phyloP scores from a whole-genome alignment of 1,140 invertebrate genomes.

The Temnothorax nylanderi region DNA sequence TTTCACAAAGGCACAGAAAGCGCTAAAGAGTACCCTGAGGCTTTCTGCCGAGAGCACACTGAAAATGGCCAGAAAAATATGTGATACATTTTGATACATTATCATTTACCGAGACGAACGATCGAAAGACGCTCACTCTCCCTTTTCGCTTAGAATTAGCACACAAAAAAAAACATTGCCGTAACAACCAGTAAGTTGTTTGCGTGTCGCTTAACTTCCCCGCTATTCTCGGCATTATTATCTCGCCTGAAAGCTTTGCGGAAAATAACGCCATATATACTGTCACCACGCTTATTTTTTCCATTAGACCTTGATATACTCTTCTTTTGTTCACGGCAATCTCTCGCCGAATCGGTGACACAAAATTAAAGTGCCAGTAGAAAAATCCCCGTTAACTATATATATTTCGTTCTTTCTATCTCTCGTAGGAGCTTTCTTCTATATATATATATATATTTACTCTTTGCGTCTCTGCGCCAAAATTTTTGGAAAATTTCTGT shows the following conservation, averaged over 20 bases:
- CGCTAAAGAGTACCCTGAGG: neutral
- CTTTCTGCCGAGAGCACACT: neutral
- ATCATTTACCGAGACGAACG: neutral
- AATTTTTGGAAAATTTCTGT: slow-evolving; percentile 16
- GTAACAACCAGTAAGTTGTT: slow-evolving; percentile 15
- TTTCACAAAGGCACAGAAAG: neutral
- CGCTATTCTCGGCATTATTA: slow-evolving; percentile 39
- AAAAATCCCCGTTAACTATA: slow-evolving; percentile 7
- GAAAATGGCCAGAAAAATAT: slow-evolving; percentile 19
- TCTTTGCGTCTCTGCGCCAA: neutral
- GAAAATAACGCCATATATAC: slow-evolving; percentile 45
- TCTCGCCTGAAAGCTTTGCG: slow-evolving; percentile 40
- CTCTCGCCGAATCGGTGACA: neutral
- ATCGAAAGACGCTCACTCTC: neutral
- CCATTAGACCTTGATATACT: slow-evolving; percentile 42
- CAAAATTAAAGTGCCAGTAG: slow-evolving; percentile 28
- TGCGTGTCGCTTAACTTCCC: slow-evolving; percentile 32
- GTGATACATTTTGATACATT: slow-evolving; percentile 13
- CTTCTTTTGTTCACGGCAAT: slow-evolving; percentile 44
- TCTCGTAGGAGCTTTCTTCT: slow-evolving; percentile 28
- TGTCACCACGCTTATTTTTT: slow-evolving; percentile 24
- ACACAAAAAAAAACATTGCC: slow-evolving; percentile 26
- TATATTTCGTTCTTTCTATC: neutral
- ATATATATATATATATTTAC: neutral
- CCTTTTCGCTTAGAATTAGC: neutral